Evolutionary conservation across 2,113 vertebrate genomes (phyloP), one percentile per base, ranked within the genome.

Genomic region (Tachycineta bicolor): DNA sequence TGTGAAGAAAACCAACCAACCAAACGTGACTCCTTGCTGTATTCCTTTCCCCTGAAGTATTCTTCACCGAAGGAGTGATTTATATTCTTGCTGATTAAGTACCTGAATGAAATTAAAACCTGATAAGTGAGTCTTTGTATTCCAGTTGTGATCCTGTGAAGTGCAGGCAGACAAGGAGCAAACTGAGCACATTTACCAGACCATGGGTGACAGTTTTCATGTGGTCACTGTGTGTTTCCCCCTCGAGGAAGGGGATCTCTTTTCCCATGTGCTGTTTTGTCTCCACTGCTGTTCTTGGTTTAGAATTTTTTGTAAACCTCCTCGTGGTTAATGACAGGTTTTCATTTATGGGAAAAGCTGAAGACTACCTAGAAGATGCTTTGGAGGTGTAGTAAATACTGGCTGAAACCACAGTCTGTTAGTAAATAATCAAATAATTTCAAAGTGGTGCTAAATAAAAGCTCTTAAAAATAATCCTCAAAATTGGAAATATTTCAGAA

Each of bases 31-130:
- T 92, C 59, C 41, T 93, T 87, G 62, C 53, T 91, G 25, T 89
- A 29, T 89, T 87, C 49, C 59, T 93, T 93, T 87, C 55, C 84
- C 93, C 82, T n/a, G 21, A 74, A 80, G 64, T 60, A 78, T 94
- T 94, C 34, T 37, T 13, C 59, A 44, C 63, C 5, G 14, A 77
- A 83, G 60, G 92, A 80, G 24, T 56, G 64, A 86, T 96, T 94
- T 73, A 59, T 80, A 55, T 85, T 95, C 71, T 80, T 90, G 71
- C 82, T 93, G 92, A 96, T 95, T 62, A 95, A 93, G 87, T 94
- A 88, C 59, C 59, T 91, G 75, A 91, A 67, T 86, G 33, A 92
- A 91, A 95, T 95, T 83, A 91, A 91, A 93, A 67, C 50, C 47
- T 65, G 87, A 5, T 89, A 89, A 93, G 67, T 31, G 39, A 80